These are phyloP conservation scores for Lagria hirta DNA, from an alignment of 2,888 invertebrate species.

Conservation along the genomic window DNA sequence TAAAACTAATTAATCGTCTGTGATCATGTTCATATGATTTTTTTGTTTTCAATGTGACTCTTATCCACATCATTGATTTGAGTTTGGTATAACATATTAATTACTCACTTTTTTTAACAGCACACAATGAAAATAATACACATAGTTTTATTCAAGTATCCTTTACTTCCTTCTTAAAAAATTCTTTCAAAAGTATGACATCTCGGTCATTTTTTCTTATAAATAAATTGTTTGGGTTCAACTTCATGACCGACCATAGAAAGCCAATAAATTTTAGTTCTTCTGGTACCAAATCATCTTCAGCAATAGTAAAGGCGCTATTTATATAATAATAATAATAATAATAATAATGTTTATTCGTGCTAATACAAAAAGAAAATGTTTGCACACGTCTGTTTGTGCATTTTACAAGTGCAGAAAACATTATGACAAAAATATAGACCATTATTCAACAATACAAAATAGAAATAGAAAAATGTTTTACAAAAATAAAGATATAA, in stretches of 20 bases:
- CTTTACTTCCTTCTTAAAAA: constrained; percentile 2
- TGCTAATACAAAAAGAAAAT: too few species aligned
- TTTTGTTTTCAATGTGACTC: constrained; percentile 7
- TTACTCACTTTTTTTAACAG: constrained; percentile 7
- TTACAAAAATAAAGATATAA: too few species aligned
- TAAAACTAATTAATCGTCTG: too few species aligned
- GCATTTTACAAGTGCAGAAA: too few species aligned
- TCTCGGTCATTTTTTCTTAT: constrained; percentile 1
- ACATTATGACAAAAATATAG: too few species aligned
- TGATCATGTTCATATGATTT: constrained; percentile 2
- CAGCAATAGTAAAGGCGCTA: constrained; percentile 1
- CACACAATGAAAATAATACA: constrained; percentile 11
- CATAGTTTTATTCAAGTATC: constrained; percentile 6
- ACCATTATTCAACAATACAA: too few species aligned
- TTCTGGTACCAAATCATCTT: constrained; percentile 1
- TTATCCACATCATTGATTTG: constrained; percentile 8
- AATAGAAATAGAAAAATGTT: too few species aligned
- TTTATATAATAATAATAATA: too few species aligned
- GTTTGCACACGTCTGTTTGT: too few species aligned
- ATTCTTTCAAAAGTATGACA: constrained; percentile 1
- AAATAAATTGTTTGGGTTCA: constrained; percentile 1
- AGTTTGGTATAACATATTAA: constrained; percentile 6
- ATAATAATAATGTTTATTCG: too few species aligned
- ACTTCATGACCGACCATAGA: constrained; percentile 1
- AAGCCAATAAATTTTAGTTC: constrained; percentile 1